Conservation (phyloP, 1,140 invertebrate species). For the Solenopsis fugax region DNA sequence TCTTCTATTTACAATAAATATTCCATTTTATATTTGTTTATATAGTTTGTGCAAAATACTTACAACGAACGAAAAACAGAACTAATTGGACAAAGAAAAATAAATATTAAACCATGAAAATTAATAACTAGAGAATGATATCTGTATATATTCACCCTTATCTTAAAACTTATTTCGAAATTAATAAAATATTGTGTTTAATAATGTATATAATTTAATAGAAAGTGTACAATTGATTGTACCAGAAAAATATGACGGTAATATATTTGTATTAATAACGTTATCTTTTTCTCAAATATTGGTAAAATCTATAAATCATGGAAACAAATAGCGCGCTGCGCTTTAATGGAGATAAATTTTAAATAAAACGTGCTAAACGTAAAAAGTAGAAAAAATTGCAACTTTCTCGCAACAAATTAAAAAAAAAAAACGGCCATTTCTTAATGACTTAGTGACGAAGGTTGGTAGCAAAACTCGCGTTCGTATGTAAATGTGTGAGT, state of each 20-base stretch:
- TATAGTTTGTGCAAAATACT: not conserved
- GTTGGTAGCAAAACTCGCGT: not conserved
- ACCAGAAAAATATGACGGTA: not conserved
- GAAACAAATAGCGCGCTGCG: not conserved
- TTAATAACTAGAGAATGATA: not conserved
- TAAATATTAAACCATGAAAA: not conserved
- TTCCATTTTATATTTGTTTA: slow-evolving; percentile 2
- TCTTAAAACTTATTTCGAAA: not conserved
- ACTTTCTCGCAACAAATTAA: not conserved
- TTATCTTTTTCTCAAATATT: not conserved
- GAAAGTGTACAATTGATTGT: not conserved
- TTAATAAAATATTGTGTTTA: slow-evolving; percentile 2
- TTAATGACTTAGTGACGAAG: not conserved
- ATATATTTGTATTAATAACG: not conserved
- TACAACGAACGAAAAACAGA: not conserved
- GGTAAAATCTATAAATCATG: not conserved
- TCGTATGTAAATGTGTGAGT: not conserved
- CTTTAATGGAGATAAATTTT: slow-evolving; percentile 4
- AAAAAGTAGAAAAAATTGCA: slow-evolving; percentile 1
- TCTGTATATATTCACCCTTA: not conserved
- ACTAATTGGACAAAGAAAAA: not conserved
- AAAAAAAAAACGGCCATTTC: not conserved
- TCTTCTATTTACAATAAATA: not conserved
- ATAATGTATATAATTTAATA: not conserved
- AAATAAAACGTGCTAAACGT: not conserved